Base-by-base conservation (phyloP, 2,113 vertebrate species). In the Uropsilus gracilis region DNA sequence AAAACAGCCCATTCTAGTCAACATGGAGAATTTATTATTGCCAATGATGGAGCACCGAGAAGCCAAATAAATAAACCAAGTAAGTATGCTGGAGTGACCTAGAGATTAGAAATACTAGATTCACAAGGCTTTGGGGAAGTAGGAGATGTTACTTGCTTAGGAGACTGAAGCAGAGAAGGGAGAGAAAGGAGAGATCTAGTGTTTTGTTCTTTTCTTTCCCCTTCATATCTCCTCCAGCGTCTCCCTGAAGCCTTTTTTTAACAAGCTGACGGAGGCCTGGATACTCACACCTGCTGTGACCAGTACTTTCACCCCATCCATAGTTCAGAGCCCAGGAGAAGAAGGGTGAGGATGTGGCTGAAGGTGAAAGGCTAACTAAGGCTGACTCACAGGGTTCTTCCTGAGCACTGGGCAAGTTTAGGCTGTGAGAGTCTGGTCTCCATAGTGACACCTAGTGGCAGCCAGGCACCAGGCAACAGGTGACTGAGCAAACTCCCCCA, bases 281-380 rank as follows among this genome's bases (percentile, higher is more conserved):
- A 42, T 66, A 81, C 22, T 73, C 28, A 7, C 5, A 20, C 4
- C 24, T 53, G 26, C 48, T 39, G 7, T 42, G 9, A 4, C 71
- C 9, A 46, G 14, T 0, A 3, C 28, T 4, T 81, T 8, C 12
- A 48, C 17, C 0, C 10, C 50, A 11, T 0, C 10, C 50, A 14
- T 2, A 42, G 22, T 61, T 82, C 39, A 71, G 24, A 75, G 37
- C 7, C 46, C 18, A 77, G 73, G 6, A 76, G 28, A 13, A 22
- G 32, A 22, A 39, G 30, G 7, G 4, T 46, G 13, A 66, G 34
- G 34, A 32, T 24, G 26, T 8, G 18, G 16, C 24, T 30, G 78
- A 2, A 81, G 17, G 34, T 30, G 66, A n/a, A 24, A 50, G 12
- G 11, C n/a, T n/a, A n/a, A n/a, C n/a, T n/a, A n/a, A n/a, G n/a